Evolutionary conservation across 2,888 invertebrate genomes (phyloP), one percentile per base, ranked within the genome.

Genomic region (Drosophila putrida): DNA sequence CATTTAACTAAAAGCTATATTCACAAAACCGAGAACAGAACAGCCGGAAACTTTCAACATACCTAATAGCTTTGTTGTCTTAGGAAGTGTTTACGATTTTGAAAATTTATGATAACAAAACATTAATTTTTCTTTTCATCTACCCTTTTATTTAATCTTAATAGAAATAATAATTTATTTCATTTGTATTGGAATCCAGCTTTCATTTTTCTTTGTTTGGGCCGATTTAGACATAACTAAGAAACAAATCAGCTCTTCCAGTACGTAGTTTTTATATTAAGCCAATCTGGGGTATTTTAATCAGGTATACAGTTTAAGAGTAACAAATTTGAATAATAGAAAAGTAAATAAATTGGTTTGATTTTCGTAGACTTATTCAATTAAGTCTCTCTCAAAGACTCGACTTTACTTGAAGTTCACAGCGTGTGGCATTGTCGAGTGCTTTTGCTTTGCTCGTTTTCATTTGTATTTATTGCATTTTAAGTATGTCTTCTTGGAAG

Each of bases 401-500:
- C 20, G 11, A 49, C n/a, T 10, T 28, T 4, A 13, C 41, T 35
- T 35, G 4, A 15, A 33, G 6, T 13, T n/a, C 36, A 2, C 13
- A 6, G 41, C 31, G n/a, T 46, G 41, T 39, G 36, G 35, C 33
- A 57, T 10, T 46, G 8, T 36, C 33, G 38, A 67, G 58, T 53
- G 38, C 53, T 20, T 65, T 49, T 41, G 13, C 44, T 67, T 31
- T 51, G 38, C 35, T 61, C 47, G 25, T 9, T 58, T 58, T 59
- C 51, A 68, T 75, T 69, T 47, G 54, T 75, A 75, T 79, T 79
- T 75, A 79, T 79, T 79, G 80, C 80, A 79, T 60, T 75, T 75
- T 79, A 79, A 79, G 76, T 75, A 75, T 69, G 75, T 75, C 70
- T 68, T 61, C 35, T 20, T 39, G 50, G 49, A 47, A 55, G 41